These are phyloP conservation scores for Drosophila obscura DNA, from an alignment of 1,140 invertebrate genomes.

Conservation along the genomic window DNA sequence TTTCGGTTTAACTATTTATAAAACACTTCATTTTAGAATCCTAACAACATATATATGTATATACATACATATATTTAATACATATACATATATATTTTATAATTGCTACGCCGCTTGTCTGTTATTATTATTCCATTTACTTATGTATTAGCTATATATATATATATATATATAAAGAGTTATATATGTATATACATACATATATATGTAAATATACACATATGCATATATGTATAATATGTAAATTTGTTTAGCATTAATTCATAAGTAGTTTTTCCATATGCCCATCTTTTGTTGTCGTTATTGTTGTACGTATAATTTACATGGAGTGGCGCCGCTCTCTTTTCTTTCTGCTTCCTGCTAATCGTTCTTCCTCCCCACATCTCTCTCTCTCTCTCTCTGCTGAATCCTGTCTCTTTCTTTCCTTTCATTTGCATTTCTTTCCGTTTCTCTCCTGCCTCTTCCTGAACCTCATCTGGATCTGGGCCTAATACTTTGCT, in stretches of 20 bases:
- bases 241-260: conserved; percentile 67
- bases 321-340: conserved; percentile 62
- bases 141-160: conserved; percentile 28
- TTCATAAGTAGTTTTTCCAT: conserved; percentile 69
- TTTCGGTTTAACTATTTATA: conserved; percentile 82
- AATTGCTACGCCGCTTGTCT: conserved; percentile 63
- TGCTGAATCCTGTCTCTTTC: background rate
- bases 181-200: conserved; percentile 34
- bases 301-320: conserved; percentile 76
- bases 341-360: conserved; percentile 16
- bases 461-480: conserved; percentile 40
- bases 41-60: conserved; percentile 77
- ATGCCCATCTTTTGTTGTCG: conserved; percentile 41
- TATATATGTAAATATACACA: conserved; percentile 19
- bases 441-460: conserved; percentile 21
- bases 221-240: conserved; percentile 50
- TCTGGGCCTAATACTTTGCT: conserved; percentile 60
- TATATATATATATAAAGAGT: conserved; percentile 19
- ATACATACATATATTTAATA: conserved; percentile 37
- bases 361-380: conserved; percentile 24
- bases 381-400: background rate
- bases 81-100: conserved; percentile 51
- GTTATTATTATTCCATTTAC: conserved; percentile 58
- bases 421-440: conserved; percentile 28
- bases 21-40: conserved; percentile 84